phyloP scores from a whole-genome alignment of 2,797 vertebrate genomes.

The Mus caroli region DNA sequence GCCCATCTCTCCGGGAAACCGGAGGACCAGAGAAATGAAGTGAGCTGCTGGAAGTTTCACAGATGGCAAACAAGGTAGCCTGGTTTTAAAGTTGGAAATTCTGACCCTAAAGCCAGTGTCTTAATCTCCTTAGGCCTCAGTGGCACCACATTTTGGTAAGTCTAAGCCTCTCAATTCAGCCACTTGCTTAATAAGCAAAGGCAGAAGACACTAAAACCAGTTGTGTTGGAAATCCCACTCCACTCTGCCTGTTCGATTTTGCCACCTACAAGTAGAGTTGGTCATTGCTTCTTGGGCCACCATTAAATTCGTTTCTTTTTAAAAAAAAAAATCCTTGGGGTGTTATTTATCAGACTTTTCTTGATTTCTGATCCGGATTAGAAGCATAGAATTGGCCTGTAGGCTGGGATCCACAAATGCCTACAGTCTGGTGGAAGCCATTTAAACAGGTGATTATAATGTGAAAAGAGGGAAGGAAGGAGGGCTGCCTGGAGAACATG shows the following conservation, averaged over 20 bases:
- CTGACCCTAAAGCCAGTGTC: neutral
- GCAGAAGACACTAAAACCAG: neutral
- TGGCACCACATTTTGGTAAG: neutral
- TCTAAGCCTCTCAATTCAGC: neutral
- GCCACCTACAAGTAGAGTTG: constrained; percentile 29
- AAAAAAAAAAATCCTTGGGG: neutral
- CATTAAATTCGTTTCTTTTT: neutral
- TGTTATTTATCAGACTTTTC: neutral
- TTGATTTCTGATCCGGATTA: neutral
- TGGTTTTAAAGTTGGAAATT: neutral
- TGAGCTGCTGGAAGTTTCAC: neutral
- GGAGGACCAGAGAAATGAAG: neutral
- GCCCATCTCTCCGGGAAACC: neutral
- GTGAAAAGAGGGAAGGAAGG: neutral
- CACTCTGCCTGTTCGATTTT: neutral
- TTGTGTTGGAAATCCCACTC: accelerated
- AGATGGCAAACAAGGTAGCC: neutral
- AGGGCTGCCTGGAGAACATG: neutral
- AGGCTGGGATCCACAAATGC: neutral
- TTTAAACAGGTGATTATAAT: neutral
- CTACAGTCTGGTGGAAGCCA: neutral
- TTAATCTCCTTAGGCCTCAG: accelerated
- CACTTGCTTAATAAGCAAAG: neutral
- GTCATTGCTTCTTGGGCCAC: neutral
- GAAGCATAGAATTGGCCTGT: neutral